These are phyloP conservation scores for Macaca nemestrina DNA, from an alignment of 2,113 vertebrate species.

Conservation along the genomic window DNA sequence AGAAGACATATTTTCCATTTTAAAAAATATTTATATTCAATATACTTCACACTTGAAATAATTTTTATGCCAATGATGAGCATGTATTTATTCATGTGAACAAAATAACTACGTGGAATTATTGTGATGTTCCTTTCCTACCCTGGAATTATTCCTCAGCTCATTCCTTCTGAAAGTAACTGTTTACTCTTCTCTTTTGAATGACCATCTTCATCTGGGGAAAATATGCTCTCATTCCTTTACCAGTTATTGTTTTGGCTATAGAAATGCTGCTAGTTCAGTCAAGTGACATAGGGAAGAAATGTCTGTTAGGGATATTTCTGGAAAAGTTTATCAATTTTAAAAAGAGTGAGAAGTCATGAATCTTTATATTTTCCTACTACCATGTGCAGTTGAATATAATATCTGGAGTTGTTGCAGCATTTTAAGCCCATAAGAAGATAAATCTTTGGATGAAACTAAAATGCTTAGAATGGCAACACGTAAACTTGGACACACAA, in stretches of 20 bases:
- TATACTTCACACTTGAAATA: background rate
- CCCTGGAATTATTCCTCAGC: background rate
- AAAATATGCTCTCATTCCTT: background rate
- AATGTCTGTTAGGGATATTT: background rate
- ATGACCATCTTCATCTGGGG: background rate
- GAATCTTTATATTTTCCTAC: background rate
- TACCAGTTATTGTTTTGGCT: background rate
- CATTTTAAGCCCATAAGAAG: background rate
- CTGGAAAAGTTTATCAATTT: background rate
- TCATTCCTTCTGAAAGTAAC: background rate
- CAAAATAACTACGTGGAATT: background rate
- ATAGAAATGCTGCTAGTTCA: background rate
- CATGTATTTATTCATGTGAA: background rate
- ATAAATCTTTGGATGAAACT: background rate
- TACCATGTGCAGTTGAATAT: background rate
- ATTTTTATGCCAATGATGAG: background rate
- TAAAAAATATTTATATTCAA: background rate
- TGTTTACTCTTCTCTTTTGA: background rate
- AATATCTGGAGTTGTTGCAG: background rate
- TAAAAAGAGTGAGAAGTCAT: background rate
- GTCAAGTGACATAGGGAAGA: background rate
- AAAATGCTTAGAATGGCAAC: background rate
- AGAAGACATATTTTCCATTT: no score
- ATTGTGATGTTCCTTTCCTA: background rate
- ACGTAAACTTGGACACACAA: background rate